Evolutionary conservation across 2,797 vertebrate genomes (phyloP), one percentile per base, ranked within the genome.

Genomic region (Myotis findleyi): DNA sequence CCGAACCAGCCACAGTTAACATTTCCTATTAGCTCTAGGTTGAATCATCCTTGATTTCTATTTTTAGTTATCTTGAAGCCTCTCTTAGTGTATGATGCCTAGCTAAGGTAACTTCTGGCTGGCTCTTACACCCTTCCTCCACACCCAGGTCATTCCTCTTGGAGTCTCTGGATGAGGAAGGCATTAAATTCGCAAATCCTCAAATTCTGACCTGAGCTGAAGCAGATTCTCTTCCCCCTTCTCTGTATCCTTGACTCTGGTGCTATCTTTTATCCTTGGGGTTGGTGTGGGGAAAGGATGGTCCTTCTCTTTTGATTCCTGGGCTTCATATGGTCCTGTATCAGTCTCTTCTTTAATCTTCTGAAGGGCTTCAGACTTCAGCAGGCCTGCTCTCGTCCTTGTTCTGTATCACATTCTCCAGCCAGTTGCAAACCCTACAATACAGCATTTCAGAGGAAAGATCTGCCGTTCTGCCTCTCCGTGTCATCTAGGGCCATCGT

Each of bases 51-150:
- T 59, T 77, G 38, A 68, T 64, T 94, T 82, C 38, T 33, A 41
- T 72, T 93, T 93, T 71, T 47, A 57, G 20, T 55, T 84, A 72
- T 73, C 68, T 96, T 94, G 55, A 85, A 30, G 69, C 9, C 6
- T 87, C 10, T 95, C 62, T 75, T 62, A 76, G 75, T 82, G 23
- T 66, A n/a, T 44, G 73, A 21, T 73, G 17, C 62, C 92, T 77
- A 79, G 44, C 21, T 89, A 69, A 94, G 49, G 47, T 84, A 53
- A 25, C 27, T 71, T 92, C 94, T 91, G 83, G 62, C 69, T 93
- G 53, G 4, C 27, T 25, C 53, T 86, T 77, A 12, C 1, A 25
- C 13, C 51, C 83, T 62, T 86, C 1, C 0, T 47, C 18, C 27
- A 33, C 21, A 30, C 38, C 14, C 6, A 21, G 62, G 21, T 85